Base-by-base conservation (phyloP, 1,140 invertebrate genomes). In the Oryzaephilus surinamensis region DNA sequence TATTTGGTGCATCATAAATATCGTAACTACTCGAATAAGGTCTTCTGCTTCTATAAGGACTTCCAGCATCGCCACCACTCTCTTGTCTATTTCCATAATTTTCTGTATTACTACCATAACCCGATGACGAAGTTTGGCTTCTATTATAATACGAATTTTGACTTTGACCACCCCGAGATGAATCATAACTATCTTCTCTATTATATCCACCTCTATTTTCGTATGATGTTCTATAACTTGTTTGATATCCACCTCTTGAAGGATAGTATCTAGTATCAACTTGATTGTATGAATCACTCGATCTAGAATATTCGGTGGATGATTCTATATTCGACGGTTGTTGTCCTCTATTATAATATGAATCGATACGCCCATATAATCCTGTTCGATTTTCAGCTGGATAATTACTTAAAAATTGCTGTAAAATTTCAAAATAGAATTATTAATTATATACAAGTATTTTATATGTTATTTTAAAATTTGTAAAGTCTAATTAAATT, bases 1-100 rank as follows among this genome's bases (percentile, higher is more conserved):
- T 69, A 5, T 72, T 63, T 11, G 73, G 71, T 31, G 67, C 62
- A 4, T 71, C 73, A 21, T 73, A 66, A 6, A 76, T 63, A 21
- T 70, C 71, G 41, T 66, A 72, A 41, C 63, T 69, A 48, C 52
- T 48, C 8, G 38, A 37, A 19, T 51, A 48, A 8, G 48, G 52
- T 38, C 57, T 44, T 13, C 55, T 28, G 26, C 43, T 54, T 29
- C 20, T 12, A 28, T 48, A 51, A 14, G 50, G 50, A 27, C 42
- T 46, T 10, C 38, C 39, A 18, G 33, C 37, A 30, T 38, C 24
- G 7, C 23, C n/a, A 10, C 27, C 37, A 31, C 31, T 16, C 11
- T 32, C 24, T 14, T 41, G 24, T 21, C 29, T 18, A 12, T 17
- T 11, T 2, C 19, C 31, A 6, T 47, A 18, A 7, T 15, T 32